Percentiles rank a stretch among this genome's conserved stretches.
phyloP scores from a whole-genome alignment of 2,113 vertebrate species.

The Symphodus melops region DNA sequence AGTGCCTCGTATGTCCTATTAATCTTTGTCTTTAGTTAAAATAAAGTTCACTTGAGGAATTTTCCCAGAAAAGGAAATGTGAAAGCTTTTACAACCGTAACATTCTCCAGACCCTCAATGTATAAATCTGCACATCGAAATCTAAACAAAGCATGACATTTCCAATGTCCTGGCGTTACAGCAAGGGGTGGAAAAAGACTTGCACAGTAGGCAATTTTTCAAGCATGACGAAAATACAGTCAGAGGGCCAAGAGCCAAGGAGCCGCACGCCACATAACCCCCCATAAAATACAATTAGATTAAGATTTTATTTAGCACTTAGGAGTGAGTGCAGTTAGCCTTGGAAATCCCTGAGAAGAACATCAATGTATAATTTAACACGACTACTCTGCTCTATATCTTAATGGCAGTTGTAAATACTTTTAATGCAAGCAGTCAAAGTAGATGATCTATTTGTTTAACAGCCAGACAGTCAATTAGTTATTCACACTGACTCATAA shows the following conservation, averaged over 20 bases:
- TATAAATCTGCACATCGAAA: not conserved
- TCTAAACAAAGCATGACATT: slow-evolving; percentile 15
- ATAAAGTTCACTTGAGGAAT: slow-evolving; percentile 3
- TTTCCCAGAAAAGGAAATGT: not conserved
- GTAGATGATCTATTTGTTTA: slow-evolving; percentile 24
- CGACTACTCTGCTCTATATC: slow-evolving; percentile 7
- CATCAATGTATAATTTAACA: slow-evolving; percentile 33
- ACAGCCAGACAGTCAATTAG: not conserved
- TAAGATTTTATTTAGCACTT: slow-evolving; percentile 50
- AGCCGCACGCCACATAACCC: slow-evolving; percentile 26
- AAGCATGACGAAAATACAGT: slow-evolving; percentile 21
- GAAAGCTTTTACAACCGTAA: not conserved
- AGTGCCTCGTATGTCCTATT: not conserved
- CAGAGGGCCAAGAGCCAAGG: slow-evolving; percentile 13
- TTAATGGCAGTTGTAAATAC: slow-evolving; percentile 49
- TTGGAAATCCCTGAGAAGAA: slow-evolving; percentile 24
- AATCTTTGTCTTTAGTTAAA: not conserved
- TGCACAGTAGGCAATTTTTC: not conserved
- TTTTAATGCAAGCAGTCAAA: slow-evolving; percentile 32
- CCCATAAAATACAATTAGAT: slow-evolving; percentile 37
- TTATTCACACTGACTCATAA: slow-evolving; percentile 4
- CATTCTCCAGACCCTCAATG: not conserved
- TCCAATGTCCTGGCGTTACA: not conserved
- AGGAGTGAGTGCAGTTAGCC: slow-evolving; percentile 20
- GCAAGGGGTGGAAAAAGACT: not conserved